These are phyloP conservation scores for Drosophila aff. DNA, from an alignment of 1,140 invertebrate genomes.

Conservation along the genomic window DNA sequence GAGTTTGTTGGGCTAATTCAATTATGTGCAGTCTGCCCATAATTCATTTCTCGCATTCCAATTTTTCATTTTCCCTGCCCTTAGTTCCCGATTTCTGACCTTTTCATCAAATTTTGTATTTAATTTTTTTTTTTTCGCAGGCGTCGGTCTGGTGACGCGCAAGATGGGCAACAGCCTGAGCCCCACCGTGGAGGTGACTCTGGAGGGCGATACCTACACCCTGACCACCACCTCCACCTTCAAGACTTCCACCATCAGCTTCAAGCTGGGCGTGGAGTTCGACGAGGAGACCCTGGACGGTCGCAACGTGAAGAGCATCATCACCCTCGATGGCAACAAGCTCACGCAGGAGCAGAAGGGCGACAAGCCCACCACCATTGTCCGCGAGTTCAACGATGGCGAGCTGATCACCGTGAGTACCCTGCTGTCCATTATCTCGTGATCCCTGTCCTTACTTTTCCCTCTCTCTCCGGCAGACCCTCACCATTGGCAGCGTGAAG, in stretches of 20 bases:
- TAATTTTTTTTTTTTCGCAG: conserved; percentile 85
- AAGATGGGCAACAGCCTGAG: conserved; percentile 91
- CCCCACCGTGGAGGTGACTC: conserved; percentile 90
- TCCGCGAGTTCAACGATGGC: conserved; percentile 89
- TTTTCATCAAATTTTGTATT: background rate
- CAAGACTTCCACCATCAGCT: conserved; percentile 92
- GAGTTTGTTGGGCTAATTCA: conserved; percentile 73
- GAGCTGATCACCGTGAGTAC: conserved; percentile 89
- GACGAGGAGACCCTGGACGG: conserved; percentile 95
- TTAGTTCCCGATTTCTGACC: conserved; percentile 7
- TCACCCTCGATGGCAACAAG: conserved; percentile 89
- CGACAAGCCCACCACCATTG: conserved; percentile 88
- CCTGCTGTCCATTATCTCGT: background rate
- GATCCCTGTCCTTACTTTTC: background rate
- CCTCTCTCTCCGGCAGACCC: conserved; percentile 86
- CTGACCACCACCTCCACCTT: conserved; percentile 93
- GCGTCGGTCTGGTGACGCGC: conserved; percentile 90
- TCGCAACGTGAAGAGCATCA: conserved; percentile 91
- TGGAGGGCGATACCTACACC: conserved; percentile 89
- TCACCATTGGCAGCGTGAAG: conserved; percentile 90
- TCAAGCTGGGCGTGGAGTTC: conserved; percentile 93
- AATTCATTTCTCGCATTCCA: conserved; percentile 14
- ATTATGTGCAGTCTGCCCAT: conserved; percentile 53
- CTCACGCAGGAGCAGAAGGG: conserved; percentile 90
- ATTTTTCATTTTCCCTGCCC: conserved; percentile 7